Percentiles rank a stretch among this genome's conserved stretches.
Conservation (phyloP, 2,888 invertebrate genomes). For the Ernsta delagoae region DNA sequence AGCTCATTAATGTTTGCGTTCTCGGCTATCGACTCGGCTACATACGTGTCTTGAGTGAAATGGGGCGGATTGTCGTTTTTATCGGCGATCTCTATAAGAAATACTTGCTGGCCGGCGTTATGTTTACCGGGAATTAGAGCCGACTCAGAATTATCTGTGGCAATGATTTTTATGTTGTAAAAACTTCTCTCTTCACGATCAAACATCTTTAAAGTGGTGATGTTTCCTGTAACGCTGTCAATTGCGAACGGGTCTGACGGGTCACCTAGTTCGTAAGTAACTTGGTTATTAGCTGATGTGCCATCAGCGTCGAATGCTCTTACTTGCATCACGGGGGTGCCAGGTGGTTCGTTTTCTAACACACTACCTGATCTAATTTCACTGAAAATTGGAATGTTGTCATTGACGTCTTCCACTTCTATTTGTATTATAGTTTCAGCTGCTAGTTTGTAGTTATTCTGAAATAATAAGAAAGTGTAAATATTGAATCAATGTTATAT, state of each 20-base stretch:
- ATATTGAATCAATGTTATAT: too few species aligned
- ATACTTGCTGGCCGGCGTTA: constrained; percentile 92
- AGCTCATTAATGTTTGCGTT: constrained; percentile 92
- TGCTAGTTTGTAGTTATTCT: constrained; percentile 92
- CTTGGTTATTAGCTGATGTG: constrained; percentile 92
- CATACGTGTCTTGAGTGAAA: constrained; percentile 91
- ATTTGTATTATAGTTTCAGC: constrained; percentile 92
- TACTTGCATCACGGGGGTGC: constrained; percentile 94
- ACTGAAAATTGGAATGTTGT: constrained; percentile 94
- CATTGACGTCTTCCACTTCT: constrained; percentile 94
- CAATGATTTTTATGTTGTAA: constrained; percentile 95
- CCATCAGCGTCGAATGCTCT: constrained; percentile 95
- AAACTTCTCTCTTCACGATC: constrained; percentile 94
- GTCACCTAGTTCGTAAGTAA: constrained; percentile 90
- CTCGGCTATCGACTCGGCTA: constrained; percentile 91
- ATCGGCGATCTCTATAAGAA: constrained; percentile 96
- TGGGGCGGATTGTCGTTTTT: constrained; percentile 97
- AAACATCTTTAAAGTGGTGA: constrained; percentile 92
- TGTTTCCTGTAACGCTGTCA: constrained; percentile 93
- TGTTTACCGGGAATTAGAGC: constrained; percentile 87
- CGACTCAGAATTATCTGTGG: constrained; percentile 95
- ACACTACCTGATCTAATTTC: constrained; percentile 93
- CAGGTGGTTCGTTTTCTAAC: constrained; percentile 92
- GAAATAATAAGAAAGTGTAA: constrained; percentile 46
- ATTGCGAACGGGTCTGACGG: constrained; percentile 92